Percentiles rank a stretch among this genome's conserved stretches.
These are phyloP conservation scores for Hanleya hanleyi DNA, from an alignment of 2,888 invertebrate genomes.

Conservation along the genomic window DNA sequence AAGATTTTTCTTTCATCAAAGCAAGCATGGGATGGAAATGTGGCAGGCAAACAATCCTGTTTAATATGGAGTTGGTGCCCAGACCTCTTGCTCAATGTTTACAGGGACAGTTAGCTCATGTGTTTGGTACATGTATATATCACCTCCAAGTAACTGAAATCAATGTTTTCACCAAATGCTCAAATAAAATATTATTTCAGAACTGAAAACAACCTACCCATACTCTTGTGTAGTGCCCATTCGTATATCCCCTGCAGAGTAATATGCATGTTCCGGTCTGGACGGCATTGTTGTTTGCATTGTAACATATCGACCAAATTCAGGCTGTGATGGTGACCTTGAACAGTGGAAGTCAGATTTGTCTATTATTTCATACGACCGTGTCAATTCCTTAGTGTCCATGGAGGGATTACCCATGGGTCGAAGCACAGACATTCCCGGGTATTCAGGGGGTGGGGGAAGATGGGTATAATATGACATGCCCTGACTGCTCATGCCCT, in stretches of 20 bases:
- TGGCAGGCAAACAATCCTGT: too few species aligned
- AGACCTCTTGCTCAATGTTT: too few species aligned
- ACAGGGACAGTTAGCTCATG: too few species aligned
- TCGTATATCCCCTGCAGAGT: constrained; percentile 9
- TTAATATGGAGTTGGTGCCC: too few species aligned
- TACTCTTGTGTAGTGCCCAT: neutral
- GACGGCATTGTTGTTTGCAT: constrained; percentile 27
- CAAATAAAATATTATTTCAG: too few species aligned
- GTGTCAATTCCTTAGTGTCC: constrained; percentile 39
- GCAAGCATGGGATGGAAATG: too few species aligned
- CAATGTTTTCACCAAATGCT: too few species aligned
- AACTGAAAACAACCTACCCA: neutral
- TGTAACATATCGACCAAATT: constrained; percentile 80
- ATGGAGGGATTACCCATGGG: neutral
- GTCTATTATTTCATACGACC: constrained; percentile 55
- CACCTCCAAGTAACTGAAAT: too few species aligned
- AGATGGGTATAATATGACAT: constrained; percentile 53
- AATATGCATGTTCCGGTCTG: constrained; percentile 13
- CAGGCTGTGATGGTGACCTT: constrained; percentile 90
- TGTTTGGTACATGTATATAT: too few species aligned
- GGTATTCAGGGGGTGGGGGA: constrained; percentile 69
- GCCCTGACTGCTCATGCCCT: constrained; percentile 14
- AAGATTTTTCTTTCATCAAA: too few species aligned
- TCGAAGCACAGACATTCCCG: constrained; percentile 37
- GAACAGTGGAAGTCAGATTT: constrained; percentile 75